phyloP scores from a whole-genome alignment of 2,113 vertebrate genomes.

The Oenanthe oenanthe region DNA sequence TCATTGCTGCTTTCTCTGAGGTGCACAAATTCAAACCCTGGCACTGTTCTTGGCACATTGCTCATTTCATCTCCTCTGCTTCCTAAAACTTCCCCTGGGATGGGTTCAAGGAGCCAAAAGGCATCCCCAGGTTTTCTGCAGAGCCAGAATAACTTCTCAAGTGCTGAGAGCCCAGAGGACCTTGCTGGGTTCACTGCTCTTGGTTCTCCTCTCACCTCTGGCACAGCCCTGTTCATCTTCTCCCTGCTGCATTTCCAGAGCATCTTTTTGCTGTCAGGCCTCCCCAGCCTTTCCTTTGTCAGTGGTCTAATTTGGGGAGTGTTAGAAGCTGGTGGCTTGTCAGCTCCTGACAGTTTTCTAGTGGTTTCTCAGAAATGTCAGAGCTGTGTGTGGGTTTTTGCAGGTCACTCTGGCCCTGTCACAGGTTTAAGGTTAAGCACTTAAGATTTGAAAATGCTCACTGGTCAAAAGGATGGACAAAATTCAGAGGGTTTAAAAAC shows the following conservation, averaged over 20 bases:
- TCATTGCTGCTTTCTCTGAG: background rate
- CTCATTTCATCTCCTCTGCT: background rate
- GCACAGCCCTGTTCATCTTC: background rate
- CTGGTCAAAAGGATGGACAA: fast-evolving
- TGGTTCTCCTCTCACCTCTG: background rate
- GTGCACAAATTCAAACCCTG: background rate
- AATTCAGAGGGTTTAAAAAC: background rate
- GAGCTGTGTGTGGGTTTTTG: fast-evolving
- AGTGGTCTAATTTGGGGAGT: background rate
- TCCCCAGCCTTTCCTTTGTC: background rate
- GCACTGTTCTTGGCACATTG: background rate
- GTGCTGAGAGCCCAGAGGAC: background rate
- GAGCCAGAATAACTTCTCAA: no score
- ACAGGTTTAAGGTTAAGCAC: background rate
- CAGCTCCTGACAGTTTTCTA: background rate
- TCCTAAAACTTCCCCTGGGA: background rate
- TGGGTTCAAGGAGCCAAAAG: background rate
- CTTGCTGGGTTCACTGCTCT: fast-evolving
- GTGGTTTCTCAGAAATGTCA: background rate
- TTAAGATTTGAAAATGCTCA: background rate
- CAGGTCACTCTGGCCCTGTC: background rate
- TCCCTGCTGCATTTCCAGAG: background rate
- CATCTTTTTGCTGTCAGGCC: background rate
- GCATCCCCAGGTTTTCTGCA: background rate
- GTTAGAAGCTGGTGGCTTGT: background rate